Evolutionary conservation across 2,113 vertebrate species (phyloP).

Genomic region (Regulus satrapa): DNA sequence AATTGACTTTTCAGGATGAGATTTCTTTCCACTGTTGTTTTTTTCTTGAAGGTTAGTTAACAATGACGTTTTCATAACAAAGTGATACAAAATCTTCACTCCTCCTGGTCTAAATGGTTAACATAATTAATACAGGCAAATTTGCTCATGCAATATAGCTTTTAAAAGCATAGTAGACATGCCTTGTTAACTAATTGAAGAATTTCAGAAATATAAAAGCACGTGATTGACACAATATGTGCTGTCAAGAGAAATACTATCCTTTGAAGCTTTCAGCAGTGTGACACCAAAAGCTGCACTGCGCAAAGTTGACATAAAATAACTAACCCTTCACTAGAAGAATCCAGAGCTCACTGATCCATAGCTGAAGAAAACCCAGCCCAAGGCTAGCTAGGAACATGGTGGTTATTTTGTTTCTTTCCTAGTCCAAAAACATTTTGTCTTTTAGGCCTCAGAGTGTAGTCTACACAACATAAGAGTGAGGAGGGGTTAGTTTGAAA

Average conservation of each 20-base stretch:
- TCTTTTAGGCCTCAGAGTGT: not conserved
- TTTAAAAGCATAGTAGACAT: slow-evolving; percentile 10
- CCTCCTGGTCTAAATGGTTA: not conserved
- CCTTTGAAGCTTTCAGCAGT: slow-evolving; percentile 3
- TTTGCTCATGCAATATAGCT: not conserved
- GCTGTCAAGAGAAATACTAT: slow-evolving; percentile 9
- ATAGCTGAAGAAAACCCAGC: not conserved
- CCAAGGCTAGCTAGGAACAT: not conserved
- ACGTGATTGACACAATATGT: slow-evolving; percentile 20
- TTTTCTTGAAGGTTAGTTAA: not conserved
- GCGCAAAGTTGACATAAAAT: slow-evolving; percentile 21
- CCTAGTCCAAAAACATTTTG: not conserved
- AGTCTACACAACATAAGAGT: not conserved
- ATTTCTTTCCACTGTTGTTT: not conserved
- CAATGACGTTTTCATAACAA: not conserved
- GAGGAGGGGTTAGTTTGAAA: not conserved
- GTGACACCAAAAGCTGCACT: not conserved
- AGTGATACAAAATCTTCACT: not conserved
- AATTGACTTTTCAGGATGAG: not conserved
- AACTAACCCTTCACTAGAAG: slow-evolving; percentile 29
- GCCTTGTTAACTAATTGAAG: slow-evolving; percentile 23
- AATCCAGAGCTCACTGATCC: not conserved
- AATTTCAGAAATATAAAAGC: slow-evolving; percentile 34
- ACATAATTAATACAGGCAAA: not conserved
- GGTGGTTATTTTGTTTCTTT: not conserved